Conservation (phyloP, 2,888 invertebrate genomes). For the Drosophila mimica region DNA sequence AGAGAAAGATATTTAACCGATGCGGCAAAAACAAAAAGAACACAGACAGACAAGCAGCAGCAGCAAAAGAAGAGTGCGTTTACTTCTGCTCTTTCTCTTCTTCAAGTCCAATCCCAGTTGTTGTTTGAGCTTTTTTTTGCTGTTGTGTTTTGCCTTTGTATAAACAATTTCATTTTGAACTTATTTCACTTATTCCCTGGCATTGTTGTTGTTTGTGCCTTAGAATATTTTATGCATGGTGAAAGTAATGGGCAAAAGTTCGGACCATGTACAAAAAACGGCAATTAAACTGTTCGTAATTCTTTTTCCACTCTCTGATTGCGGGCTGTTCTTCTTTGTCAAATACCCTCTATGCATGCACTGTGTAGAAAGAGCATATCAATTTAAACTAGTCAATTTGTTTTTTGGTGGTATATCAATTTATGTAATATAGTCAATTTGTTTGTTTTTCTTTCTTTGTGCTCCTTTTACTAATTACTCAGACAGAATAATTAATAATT, state of each 20-base stretch:
- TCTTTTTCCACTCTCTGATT: slow-evolving; percentile 16
- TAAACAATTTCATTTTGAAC: slow-evolving; percentile 68
- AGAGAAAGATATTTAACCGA: slow-evolving; percentile 33
- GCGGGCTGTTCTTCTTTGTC: slow-evolving; percentile 10
- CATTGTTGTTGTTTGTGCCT: slow-evolving; percentile 28
- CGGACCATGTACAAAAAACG: slow-evolving; percentile 52
- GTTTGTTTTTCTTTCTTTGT: background rate
- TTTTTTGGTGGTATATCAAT: background rate
- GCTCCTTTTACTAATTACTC: background rate
- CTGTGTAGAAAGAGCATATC: background rate
- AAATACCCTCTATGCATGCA: background rate
- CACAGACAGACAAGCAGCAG: slow-evolving; percentile 42
- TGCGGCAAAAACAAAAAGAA: slow-evolving; percentile 67
- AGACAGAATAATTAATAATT: background rate
- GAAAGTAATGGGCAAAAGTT: slow-evolving; percentile 69
- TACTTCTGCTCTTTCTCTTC: slow-evolving; percentile 8
- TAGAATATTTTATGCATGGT: slow-evolving; percentile 64
- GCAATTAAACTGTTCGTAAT: slow-evolving; percentile 59
- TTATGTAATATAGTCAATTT: background rate
- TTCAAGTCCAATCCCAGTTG: slow-evolving; percentile 6
- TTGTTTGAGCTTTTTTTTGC: slow-evolving; percentile 17
- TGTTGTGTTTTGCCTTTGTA: slow-evolving; percentile 28
- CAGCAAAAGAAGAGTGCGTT: slow-evolving; percentile 31
- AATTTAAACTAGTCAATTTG: background rate
- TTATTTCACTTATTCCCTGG: slow-evolving; percentile 42